A percentile compares a stretch with the other conserved stretches of the same genome.
Conservation (phyloP, 2,888 invertebrate species). For the Stictocephala bisonia region DNA sequence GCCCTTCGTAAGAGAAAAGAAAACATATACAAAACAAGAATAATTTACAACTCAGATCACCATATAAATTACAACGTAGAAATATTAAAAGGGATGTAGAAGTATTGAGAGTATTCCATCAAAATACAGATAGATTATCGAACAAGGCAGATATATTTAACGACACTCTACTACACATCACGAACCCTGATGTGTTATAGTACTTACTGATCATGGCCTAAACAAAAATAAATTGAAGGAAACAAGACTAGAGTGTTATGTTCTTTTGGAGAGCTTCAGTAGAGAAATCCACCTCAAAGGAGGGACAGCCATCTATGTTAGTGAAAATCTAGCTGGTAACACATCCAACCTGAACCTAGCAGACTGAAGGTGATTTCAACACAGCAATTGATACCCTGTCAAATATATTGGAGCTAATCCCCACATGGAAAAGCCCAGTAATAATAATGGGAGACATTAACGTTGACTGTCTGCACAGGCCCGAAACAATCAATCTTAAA, state of each 20-base stretch:
- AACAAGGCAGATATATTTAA: conserved; percentile 5
- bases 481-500: conserved; percentile 5
- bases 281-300: conserved; percentile 5
- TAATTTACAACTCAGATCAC: too few species aligned
- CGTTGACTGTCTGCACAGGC: background rate
- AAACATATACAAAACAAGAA: too few species aligned
- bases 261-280: background rate
- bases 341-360: conserved; percentile 1
- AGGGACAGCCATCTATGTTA: conserved; percentile 2
- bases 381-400: background rate
- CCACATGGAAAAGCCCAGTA: conserved; percentile 3
- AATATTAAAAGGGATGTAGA: too few species aligned
- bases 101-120: too few species aligned
- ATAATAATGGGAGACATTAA: too few species aligned
- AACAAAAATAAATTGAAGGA: background rate
- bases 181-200: background rate
- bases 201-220: conserved; percentile 4
- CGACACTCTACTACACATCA: conserved; percentile 2
- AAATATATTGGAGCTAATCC: background rate
- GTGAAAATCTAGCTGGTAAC: background rate
- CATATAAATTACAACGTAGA: too few species aligned
- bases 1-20: too few species aligned
- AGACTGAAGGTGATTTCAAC: background rate
- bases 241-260: background rate
- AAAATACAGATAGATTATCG: background rate